phyloP scores from a whole-genome alignment of 2,888 invertebrate species.

The Eilema depressum region DNA sequence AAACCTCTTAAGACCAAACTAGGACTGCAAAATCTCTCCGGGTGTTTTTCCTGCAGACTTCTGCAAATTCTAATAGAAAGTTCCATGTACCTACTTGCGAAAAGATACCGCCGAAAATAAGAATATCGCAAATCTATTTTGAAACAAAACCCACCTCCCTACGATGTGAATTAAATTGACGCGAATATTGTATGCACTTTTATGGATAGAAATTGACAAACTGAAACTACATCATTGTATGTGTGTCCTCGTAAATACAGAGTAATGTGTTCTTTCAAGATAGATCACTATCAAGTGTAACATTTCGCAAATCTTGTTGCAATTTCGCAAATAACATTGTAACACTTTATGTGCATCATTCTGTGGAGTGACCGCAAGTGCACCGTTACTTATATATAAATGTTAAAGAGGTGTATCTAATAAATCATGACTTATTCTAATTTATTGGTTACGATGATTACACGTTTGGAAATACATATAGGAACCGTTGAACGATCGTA shows the following conservation, averaged over 20 bases:
- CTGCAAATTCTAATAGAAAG: too few species aligned
- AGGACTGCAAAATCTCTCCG: too few species aligned
- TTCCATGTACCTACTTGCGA: too few species aligned
- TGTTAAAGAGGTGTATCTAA: background rate
- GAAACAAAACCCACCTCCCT: too few species aligned
- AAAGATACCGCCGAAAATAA: too few species aligned
- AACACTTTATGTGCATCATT: background rate
- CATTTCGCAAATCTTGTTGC: background rate
- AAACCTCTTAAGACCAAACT: background rate
- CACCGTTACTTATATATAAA: constrained; percentile 8
- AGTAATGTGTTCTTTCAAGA: background rate
- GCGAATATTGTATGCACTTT: too few species aligned
- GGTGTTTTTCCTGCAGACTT: too few species aligned
- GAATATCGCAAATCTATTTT: too few species aligned
- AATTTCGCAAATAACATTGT: constrained; percentile 3
- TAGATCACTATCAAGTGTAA: background rate
- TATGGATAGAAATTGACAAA: too few species aligned
- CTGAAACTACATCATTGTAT: background rate
- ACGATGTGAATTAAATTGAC: too few species aligned
- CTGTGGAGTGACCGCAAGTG: background rate
- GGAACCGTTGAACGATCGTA: constrained; percentile 6
- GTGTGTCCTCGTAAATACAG: background rate
- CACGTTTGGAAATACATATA: constrained; percentile 5
- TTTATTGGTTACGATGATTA: constrained; percentile 1
- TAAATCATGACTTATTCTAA: constrained; percentile 7